Conservation (phyloP, 2,113 vertebrate species). For the Theristicus caerulescens region DNA sequence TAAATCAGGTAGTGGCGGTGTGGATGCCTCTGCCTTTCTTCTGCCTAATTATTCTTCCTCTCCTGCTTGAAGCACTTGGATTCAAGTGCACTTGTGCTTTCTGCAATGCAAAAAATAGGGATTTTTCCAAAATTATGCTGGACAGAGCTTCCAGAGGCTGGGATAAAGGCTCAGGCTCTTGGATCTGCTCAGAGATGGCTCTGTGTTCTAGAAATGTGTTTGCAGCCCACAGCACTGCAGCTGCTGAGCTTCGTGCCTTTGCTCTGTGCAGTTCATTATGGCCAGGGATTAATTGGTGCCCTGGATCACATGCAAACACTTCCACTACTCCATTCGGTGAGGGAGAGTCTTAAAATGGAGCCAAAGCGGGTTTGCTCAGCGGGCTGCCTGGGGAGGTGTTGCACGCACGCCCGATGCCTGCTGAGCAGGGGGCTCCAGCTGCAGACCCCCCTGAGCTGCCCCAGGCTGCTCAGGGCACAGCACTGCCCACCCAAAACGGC, state of each 20-base stretch:
- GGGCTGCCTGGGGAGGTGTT: background rate
- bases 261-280: accelerated
- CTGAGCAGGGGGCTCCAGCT: accelerated
- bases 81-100: accelerated
- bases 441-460: background rate
- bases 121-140: background rate
- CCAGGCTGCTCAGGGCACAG: background rate
- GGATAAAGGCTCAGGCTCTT: background rate
- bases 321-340: background rate
- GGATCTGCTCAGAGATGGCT: background rate
- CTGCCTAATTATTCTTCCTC: background rate
- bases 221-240: background rate
- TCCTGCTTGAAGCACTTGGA: background rate
- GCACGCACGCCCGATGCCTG: accelerated
- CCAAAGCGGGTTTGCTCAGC: background rate
- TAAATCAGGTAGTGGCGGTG: background rate
- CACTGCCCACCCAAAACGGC: accelerated
- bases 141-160: background rate
- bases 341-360: background rate
- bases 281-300: background rate
- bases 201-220: accelerated
- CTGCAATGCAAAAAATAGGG: background rate
- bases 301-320: background rate
- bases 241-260: background rate
- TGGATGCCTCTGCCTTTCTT: background rate